A percentile compares a stretch with the other conserved stretches of the same genome.
Evolutionary conservation across 2,113 vertebrate genomes (phyloP).

Genomic region (Hydrochoerus hydrochaeris): DNA sequence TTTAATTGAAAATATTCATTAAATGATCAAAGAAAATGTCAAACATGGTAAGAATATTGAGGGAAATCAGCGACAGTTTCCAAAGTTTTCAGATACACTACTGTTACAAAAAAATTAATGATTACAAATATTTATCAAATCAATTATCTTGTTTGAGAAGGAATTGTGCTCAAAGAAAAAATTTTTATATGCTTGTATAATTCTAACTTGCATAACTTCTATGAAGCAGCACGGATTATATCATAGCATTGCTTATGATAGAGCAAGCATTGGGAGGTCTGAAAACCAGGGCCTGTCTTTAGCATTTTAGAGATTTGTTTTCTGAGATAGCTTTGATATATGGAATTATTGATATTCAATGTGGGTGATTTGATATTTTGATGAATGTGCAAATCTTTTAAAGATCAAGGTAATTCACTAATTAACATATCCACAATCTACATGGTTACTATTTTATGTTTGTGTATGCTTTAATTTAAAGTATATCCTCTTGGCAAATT

Average conservation of each 20-base stretch:
- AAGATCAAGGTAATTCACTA: not conserved
- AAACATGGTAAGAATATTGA: slow-evolving; percentile 27
- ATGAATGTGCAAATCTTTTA: not conserved
- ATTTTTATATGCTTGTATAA: not conserved
- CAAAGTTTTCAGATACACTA: not conserved
- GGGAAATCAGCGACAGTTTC: not conserved
- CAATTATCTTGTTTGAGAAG: not conserved
- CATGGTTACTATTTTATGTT: not conserved
- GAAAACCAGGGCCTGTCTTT: not conserved
- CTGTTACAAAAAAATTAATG: not conserved
- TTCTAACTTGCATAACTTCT: not conserved
- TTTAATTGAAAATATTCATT: slow-evolving; percentile 41
- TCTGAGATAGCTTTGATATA: not conserved
- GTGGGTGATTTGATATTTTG: too few species aligned
- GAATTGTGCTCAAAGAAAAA: not conserved
- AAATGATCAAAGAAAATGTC: slow-evolving; percentile 64
- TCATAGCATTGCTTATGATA: rapidly evolving
- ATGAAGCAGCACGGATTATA: not conserved
- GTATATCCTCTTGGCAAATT: not conserved
- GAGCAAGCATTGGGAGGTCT: not conserved
- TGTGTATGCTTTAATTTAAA: not conserved
- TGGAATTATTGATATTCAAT: not conserved
- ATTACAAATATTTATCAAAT: not conserved
- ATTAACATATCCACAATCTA: not conserved
- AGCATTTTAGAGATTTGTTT: not conserved